phyloP scores from a whole-genome alignment of 2,888 invertebrate genomes.

The Sesia apiformis region DNA sequence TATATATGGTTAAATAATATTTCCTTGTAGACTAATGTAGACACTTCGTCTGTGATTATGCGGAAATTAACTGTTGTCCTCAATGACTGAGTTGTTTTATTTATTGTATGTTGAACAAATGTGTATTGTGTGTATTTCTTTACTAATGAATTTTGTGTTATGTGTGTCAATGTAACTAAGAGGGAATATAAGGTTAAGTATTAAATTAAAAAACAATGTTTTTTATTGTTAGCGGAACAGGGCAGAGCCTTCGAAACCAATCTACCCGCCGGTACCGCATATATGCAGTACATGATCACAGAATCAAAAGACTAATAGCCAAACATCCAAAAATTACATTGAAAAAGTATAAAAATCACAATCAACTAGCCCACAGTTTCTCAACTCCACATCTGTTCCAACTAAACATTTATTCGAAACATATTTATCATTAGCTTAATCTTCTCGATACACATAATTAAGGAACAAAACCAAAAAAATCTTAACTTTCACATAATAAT shows the following conservation, averaged over 20 bases:
- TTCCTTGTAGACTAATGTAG: too few species aligned
- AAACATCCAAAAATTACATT: slow-evolving; percentile 37
- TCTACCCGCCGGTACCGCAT: slow-evolving; percentile 39
- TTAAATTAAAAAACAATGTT: slow-evolving; percentile 11
- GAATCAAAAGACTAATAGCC: slow-evolving; percentile 51
- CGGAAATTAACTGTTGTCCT: too few species aligned
- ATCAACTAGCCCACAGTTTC: slow-evolving; percentile 48
- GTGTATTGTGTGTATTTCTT: too few species aligned
- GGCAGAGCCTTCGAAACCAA: slow-evolving; percentile 43
- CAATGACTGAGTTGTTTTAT: too few species aligned
- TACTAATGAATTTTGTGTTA: too few species aligned
- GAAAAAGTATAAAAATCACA: slow-evolving; percentile 64
- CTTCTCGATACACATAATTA: slow-evolving; percentile 67
- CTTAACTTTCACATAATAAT: slow-evolving; percentile 47
- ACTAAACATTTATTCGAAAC: slow-evolving; percentile 55
- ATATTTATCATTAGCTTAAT: slow-evolving; percentile 65
- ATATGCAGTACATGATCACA: slow-evolving; percentile 54
- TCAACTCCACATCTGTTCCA: slow-evolving; percentile 41
- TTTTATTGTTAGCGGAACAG: slow-evolving; percentile 50
- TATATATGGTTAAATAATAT: too few species aligned
- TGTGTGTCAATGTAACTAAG: too few species aligned
- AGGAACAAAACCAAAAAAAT: slow-evolving; percentile 71
- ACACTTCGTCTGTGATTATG: too few species aligned
- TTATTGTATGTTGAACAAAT: too few species aligned
- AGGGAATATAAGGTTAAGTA: too few species aligned